A percentile compares a stretch with the other conserved stretches of the same genome.
phyloP scores from a whole-genome alignment of 1,140 invertebrate genomes.

The Caenorhabditis remanei region DNA sequence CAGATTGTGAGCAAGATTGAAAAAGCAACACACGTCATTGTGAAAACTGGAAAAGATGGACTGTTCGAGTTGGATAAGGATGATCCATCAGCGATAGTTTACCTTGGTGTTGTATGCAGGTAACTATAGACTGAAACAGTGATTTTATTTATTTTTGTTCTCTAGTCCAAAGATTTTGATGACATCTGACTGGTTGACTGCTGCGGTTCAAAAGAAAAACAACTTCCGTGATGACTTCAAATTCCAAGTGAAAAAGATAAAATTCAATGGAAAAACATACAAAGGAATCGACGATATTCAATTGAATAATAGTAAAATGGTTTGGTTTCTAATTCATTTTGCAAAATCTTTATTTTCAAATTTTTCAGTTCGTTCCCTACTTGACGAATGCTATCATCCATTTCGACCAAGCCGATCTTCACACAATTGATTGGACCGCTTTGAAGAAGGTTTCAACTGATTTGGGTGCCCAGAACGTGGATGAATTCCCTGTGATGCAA shows the following conservation, averaged over 20 bases:
- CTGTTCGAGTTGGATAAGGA: neutral
- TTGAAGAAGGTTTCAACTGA: neutral
- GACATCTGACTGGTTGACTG: neutral
- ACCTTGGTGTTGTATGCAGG: neutral
- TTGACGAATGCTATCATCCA: neutral
- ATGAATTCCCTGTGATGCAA: slow-evolving; percentile 16
- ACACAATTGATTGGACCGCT: neutral
- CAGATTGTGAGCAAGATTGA: slow-evolving; percentile 9
- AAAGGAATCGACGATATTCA: slow-evolving; percentile 5
- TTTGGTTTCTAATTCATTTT: neutral
- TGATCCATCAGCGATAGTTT: neutral
- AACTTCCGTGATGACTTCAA: neutral
- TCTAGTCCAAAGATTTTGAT: neutral
- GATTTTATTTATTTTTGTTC: too few relatives aligned
- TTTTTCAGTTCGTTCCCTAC: neutral
- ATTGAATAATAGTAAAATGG: neutral
- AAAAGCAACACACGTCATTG: slow-evolving; percentile 3
- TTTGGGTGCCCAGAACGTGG: neutral
- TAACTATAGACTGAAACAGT: neutral
- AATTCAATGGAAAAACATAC: neutral
- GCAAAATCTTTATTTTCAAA: neutral
- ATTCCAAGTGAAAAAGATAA: neutral
- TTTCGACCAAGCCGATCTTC: slow-evolving; percentile 2
- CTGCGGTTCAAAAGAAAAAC: neutral
- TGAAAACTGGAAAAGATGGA: neutral